Base-by-base conservation (phyloP, 2,888 invertebrate genomes). In the Mellilla xanthometata region DNA sequence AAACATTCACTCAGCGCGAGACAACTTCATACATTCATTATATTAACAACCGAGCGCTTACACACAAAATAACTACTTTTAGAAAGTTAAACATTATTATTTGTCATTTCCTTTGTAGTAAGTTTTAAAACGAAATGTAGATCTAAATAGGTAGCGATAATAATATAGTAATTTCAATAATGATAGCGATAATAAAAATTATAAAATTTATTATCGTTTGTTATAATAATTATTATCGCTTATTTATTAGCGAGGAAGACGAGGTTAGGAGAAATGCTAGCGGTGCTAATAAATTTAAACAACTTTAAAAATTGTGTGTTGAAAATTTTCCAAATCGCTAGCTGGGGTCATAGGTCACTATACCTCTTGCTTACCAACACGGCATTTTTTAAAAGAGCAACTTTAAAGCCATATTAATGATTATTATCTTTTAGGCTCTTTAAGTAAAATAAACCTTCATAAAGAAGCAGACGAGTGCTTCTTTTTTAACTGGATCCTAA, bases 21-120 rank as follows among this genome's bases (percentile, higher is more conserved):
- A 35, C 8, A 12, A 23, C 22, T 23, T 12, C 35, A 31, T 15
- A 11, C 26, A 32, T 22, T 38, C 32, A 13, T n/a, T n/a, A 34
- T 10, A 32, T 27, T 42, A 50, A 46, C 46, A 45, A 45, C 42
- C 39, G 39, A 46, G 47, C 38, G 49, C 57, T 55, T 53, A 58
- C 40, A 35, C 41, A 49, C 49, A 49, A 53, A 44, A 48, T 55
- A 55, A 44, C 53, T 58, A 58, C 48, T 41, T 50, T 53, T 48
- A 48, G 19, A 48, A 38, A 55, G 51, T 57, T 56, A 51, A 36
- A 43, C 39, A 49, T 58, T 52, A 58, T 58, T 58, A 58, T 58
- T 58, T 58, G 58, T 58, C 58, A 39, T 52, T 52, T 57, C n/a
- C n/a, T 50, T 58, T 57, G 56, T 56, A 54, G 51, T 53, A 58